A percentile compares a stretch with the other conserved stretches of the same genome.
Conservation (phyloP, 2,797 vertebrate species). For the Carduelis carduelis region DNA sequence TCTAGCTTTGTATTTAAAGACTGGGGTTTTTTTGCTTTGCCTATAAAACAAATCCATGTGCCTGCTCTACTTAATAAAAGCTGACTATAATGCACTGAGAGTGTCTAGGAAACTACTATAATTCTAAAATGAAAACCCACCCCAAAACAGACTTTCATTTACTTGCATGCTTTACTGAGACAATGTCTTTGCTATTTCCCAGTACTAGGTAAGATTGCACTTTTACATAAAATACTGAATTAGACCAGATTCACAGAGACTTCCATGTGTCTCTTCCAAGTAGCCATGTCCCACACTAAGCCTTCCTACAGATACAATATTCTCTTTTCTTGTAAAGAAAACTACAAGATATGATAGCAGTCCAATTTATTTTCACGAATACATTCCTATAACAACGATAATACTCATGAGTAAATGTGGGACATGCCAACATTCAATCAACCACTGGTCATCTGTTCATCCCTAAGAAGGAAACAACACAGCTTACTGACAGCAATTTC, state of each 20-base stretch:
- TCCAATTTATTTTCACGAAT: not conserved
- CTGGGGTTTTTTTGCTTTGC: not conserved
- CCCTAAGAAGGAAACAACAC: not conserved
- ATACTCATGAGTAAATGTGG: not conserved
- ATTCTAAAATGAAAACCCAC: not conserved
- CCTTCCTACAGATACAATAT: not conserved
- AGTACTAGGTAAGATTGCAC: not conserved
- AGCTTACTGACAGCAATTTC: not conserved
- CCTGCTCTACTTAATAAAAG: not conserved
- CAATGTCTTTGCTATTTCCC: not conserved
- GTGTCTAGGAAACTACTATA: not conserved
- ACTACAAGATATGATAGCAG: not conserved
- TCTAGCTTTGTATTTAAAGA: not conserved
- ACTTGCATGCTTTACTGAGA: not conserved
- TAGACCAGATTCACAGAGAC: not conserved
- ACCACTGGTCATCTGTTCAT: not conserved
- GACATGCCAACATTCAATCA: not conserved
- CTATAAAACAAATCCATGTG: not conserved
- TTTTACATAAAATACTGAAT: not conserved
- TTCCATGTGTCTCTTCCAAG: not conserved
- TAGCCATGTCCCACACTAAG: not conserved
- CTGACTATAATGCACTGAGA: rapidly evolving
- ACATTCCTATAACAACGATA: not conserved
- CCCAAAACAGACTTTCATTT: not conserved
- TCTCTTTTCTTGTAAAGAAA: not conserved